phyloP scores from a whole-genome alignment of 2,888 invertebrate species.

The Campoletis raptor region DNA sequence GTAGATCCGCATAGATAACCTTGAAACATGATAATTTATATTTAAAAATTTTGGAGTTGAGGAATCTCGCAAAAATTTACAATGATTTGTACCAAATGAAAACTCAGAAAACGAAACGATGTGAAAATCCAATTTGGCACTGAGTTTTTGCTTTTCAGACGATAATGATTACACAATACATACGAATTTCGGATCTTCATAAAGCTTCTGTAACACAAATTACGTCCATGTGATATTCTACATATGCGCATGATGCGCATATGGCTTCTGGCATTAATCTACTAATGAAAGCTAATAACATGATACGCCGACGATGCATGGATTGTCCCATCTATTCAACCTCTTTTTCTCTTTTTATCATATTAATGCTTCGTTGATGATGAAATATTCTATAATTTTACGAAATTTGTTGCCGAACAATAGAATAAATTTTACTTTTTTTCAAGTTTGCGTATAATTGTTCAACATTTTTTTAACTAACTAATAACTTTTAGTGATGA shows the following conservation, averaged over 20 bases:
- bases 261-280: slow-evolving; percentile 22
- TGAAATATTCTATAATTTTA: slow-evolving; percentile 2
- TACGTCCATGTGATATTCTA: not conserved
- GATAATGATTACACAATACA: not conserved
- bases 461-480: not conserved
- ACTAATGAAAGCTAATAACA: slow-evolving; percentile 50
- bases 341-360: not conserved
- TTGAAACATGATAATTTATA: too few relatives aligned
- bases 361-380: not conserved
- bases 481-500: not conserved
- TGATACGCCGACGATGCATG: slow-evolving; percentile 40
- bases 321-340: slow-evolving; percentile 4
- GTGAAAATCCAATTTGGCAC: not conserved
- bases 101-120: not conserved
- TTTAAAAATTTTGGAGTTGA: not conserved
- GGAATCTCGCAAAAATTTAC: not conserved
- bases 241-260: not conserved
- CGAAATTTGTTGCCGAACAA: not conserved
- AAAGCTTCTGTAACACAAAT: not conserved
- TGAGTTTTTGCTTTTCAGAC: not conserved
- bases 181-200: not conserved
- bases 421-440: not conserved
- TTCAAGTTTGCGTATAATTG: not conserved
- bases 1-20: too few relatives aligned
- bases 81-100: not conserved